Percentiles rank a stretch among this genome's conserved stretches.
Conservation (phyloP, 1,140 invertebrate species). For the Drosophila sp. region DNA sequence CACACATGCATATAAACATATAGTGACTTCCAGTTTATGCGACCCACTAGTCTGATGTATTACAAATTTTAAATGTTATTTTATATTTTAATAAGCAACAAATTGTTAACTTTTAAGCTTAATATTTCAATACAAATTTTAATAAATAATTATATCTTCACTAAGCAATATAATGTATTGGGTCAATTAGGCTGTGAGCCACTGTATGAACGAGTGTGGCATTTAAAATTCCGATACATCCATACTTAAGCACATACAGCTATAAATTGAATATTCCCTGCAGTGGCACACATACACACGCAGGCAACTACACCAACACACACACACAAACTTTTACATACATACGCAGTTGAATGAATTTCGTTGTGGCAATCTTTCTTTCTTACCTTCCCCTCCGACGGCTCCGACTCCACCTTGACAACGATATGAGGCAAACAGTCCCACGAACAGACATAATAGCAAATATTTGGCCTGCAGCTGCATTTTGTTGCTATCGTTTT, state of each 20-base stretch:
- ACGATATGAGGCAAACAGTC: conserved; percentile 57
- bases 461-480: conserved; percentile 72
- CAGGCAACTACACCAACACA: no score
- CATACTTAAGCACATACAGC: conserved; percentile 12
- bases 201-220: conserved; percentile 35
- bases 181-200: no score
- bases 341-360: conserved; percentile 34
- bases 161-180: no score
- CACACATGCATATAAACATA: not conserved
- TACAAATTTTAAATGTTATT: no score
- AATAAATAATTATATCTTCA: no score
- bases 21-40: not conserved
- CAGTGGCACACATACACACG: conserved; percentile 7
- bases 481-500: conserved; percentile 55
- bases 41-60: no score
- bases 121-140: no score
- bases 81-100: no score
- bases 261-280: conserved; percentile 30
- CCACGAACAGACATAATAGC: conserved; percentile 69
- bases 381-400: conserved; percentile 61
- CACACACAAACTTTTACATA: no score
- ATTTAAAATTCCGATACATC: conserved; percentile 57
- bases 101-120: no score
- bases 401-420: conserved; percentile 39
- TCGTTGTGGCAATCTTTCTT: conserved; percentile 37